Evolutionary conservation across 2,797 vertebrate species (phyloP), one percentile per base, ranked within the genome.

Genomic region (Huso huso): DNA sequence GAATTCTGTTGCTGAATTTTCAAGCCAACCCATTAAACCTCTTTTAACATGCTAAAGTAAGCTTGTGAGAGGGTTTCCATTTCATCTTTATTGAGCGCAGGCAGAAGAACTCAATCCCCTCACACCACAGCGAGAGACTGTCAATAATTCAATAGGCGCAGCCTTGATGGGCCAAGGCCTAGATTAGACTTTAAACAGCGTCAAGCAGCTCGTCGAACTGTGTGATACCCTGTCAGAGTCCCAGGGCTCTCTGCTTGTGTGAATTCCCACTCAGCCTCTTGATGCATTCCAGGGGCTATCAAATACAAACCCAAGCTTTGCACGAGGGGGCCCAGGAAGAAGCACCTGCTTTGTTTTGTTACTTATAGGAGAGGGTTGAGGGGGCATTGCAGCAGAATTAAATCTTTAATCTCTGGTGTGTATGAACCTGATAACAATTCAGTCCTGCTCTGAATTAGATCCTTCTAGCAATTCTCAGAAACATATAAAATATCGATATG

Each of bases 101-200:
- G 79, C 85, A 77, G 49, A 69, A 80, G 81, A 79, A 55, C 68
- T 70, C 80, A 66, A 82, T 85, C 77, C 82, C 82, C 80, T 79
- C 77, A 73, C 78, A 70, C 78, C 81, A 68, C 80, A 62, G 83
- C 70, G 81, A 88, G 86, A 72, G 69, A 60, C 83, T 86, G 90
- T 91, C 90, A 91, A 90, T 92, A 92, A 91, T 90, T 91, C 89
- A 92, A 87, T 90, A 89, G 83, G 72, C 70, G 10, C 48, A 77
- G 87, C 83, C 84, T 88, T 90, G 87, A 88, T 79, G 83, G 86
- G 81, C 85, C 85, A 84, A 82, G 76, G 87, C 85, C 84, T 74
- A 82, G 72, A 79, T 81, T 76, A 76, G 83, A 83, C 85, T 90
- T 91, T 88, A 88, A 85, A 84, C 83, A 81, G 77, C 84, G 84